Evolutionary conservation across 2,797 vertebrate species (phyloP).

Genomic region (Naso thynnoides): DNA sequence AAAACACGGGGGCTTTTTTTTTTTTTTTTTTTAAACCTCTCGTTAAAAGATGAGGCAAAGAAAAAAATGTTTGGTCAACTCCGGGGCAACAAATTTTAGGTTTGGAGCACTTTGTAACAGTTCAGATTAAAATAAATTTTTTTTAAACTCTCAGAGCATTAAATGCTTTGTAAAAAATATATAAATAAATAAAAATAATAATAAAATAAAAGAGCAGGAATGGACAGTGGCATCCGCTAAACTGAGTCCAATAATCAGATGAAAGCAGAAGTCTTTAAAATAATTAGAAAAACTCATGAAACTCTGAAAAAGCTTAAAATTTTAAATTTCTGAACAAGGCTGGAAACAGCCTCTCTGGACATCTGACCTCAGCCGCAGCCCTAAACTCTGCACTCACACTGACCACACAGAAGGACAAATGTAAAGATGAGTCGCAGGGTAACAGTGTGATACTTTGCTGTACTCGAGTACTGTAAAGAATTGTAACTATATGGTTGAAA

Average conservation of each 20-base stretch:
- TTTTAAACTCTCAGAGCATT: not conserved
- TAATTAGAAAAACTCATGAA: slow-evolving; percentile 3
- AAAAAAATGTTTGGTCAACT: not conserved
- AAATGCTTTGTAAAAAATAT: slow-evolving; percentile 8
- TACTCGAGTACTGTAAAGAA: not conserved
- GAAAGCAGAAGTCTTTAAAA: not conserved
- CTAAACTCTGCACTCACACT: not conserved
- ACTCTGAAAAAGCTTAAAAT: not conserved
- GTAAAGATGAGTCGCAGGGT: not conserved
- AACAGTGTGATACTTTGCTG: not conserved
- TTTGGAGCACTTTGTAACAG: not conserved
- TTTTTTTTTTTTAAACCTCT: not conserved
- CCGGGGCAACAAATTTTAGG: not conserved
- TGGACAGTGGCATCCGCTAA: slow-evolving; percentile 5
- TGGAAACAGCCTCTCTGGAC: too few relatives aligned
- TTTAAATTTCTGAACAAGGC: not conserved
- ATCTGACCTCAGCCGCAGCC: not conserved
- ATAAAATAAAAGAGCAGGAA: slow-evolving; percentile 30
- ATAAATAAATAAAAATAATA: too few relatives aligned
- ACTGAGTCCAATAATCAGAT: not conserved
- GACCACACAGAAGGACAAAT: not conserved
- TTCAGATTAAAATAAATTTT: slow-evolving; percentile 3
- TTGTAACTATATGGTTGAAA: not conserved
- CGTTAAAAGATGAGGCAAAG: not conserved
- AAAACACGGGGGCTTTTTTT: not conserved